Conservation (phyloP, 1,140 invertebrate species). For the Lamellibrachia luymesi region DNA sequence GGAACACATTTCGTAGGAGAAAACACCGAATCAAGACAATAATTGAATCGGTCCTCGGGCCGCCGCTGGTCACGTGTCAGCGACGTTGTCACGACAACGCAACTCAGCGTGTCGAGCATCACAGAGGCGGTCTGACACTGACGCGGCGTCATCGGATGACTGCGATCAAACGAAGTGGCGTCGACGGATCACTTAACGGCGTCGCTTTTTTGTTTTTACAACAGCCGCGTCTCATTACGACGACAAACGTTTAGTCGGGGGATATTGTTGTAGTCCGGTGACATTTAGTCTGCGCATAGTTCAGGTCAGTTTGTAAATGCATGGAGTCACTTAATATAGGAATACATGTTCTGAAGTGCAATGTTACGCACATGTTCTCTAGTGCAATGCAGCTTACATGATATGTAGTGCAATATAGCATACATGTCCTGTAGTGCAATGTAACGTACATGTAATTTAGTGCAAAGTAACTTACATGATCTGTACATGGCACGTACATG, state of each 20-base stretch:
- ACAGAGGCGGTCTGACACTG: not conserved
- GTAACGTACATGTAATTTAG: too few species aligned
- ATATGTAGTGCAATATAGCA: too few species aligned
- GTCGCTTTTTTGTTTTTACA: not conserved
- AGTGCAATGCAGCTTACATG: too few species aligned
- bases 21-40: not conserved
- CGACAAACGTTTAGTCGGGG: not conserved
- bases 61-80: not conserved
- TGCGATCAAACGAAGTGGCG: not conserved
- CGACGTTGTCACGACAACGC: not conserved
- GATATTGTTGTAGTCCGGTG: not conserved
- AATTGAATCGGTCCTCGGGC: not conserved
- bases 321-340: not conserved
- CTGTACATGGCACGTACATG: too few species aligned
- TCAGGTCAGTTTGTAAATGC: not conserved
- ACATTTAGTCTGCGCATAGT: not conserved
- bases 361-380: too few species aligned
- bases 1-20: not conserved
- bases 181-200: not conserved
- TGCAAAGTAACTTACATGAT: too few species aligned
- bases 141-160: not conserved
- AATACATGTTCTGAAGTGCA: too few species aligned
- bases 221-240: not conserved
- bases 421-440: too few species aligned
- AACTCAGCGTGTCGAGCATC: not conserved